These are phyloP conservation scores for Phasia obesa DNA, from an alignment of 2,888 invertebrate genomes.

Conservation along the genomic window DNA sequence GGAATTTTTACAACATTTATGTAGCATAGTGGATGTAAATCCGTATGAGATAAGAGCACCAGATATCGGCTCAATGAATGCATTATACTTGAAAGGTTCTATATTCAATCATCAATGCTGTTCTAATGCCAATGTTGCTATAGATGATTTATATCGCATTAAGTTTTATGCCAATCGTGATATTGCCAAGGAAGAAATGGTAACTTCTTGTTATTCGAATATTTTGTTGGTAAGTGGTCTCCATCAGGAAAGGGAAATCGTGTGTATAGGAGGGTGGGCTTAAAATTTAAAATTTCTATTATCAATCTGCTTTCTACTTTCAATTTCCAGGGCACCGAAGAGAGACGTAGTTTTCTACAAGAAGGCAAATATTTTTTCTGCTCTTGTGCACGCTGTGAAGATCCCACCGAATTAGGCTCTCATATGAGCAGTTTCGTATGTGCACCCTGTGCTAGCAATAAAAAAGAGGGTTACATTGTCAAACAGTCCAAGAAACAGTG, in stretches of 20 bases:
- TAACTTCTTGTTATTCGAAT: conserved; percentile 89
- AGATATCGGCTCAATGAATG: conserved; percentile 83
- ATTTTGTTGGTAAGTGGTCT: conserved; percentile 85
- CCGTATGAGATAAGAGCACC: conserved; percentile 87
- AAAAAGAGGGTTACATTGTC: conserved; percentile 62
- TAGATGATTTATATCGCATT: conserved; percentile 87
- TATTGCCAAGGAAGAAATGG: conserved; percentile 85
- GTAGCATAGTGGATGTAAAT: conserved; percentile 90
- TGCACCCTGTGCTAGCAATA: conserved; percentile 71
- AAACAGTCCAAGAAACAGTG: conserved; percentile 71
- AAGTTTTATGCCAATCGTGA: conserved; percentile 87
- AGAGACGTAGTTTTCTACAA: conserved; percentile 86
- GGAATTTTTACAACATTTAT: conserved; percentile 86
- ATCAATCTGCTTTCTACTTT: not conserved
- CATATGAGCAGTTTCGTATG: conserved; percentile 85
- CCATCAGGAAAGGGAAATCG: no score
- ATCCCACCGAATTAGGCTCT: conserved; percentile 88
- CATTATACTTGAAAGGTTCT: conserved; percentile 87
- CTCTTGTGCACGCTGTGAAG: conserved; percentile 86
- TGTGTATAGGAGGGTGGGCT: not conserved
- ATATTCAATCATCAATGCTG: conserved; percentile 89
- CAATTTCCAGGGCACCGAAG: conserved; percentile 85
- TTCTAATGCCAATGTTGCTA: conserved; percentile 88
- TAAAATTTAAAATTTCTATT: not conserved
- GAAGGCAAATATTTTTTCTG: conserved; percentile 91